These are phyloP conservation scores for Myiozetetes cayanensis DNA, from an alignment of 2,113 vertebrate genomes.

Conservation along the genomic window DNA sequence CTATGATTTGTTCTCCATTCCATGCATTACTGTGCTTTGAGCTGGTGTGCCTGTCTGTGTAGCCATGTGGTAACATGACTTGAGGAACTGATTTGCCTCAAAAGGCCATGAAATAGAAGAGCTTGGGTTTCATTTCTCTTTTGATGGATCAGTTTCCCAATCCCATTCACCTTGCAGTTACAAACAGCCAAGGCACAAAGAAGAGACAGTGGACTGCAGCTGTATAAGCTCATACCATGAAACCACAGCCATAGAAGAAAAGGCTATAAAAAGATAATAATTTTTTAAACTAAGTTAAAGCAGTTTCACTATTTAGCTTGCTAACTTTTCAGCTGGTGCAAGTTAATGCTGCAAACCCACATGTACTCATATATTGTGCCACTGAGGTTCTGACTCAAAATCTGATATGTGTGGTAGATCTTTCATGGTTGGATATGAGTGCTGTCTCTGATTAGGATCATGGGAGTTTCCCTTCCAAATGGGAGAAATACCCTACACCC, in stretches of 20 bases:
- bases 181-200: neutral
- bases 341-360: neutral
- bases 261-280: neutral
- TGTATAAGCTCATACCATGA: neutral
- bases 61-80: neutral
- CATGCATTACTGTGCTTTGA: neutral
- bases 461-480: neutral
- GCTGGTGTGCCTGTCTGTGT: neutral
- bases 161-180: neutral
- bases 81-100: neutral
- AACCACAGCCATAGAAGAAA: neutral
- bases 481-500: neutral
- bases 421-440: neutral
- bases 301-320: neutral
- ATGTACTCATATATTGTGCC: accelerated
- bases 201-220: neutral
- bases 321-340: neutral
- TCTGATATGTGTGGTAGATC: neutral
- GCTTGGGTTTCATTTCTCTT: neutral
- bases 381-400: neutral
- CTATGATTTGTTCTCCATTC: neutral
- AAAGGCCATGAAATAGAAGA: neutral
- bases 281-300: neutral
- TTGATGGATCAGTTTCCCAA: neutral
- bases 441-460: neutral